Evolutionary conservation across 2,797 vertebrate genomes (phyloP), one percentile per base, ranked within the genome.

Genomic region (Varecia variegata): DNA sequence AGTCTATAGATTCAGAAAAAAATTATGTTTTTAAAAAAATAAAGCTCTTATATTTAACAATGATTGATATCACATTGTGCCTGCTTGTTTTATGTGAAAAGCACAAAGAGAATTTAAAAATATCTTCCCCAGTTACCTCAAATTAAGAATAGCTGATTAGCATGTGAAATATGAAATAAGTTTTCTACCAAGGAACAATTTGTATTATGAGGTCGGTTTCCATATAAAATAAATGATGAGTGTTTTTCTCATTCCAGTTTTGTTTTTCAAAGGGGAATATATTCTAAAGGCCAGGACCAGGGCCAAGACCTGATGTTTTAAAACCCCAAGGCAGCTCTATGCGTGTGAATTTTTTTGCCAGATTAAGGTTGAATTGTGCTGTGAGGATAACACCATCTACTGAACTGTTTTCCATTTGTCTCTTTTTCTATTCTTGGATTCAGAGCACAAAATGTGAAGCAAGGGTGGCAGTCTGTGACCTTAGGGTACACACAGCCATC

Each of bases 201-300:
- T 95, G 8, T 82, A 76, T 92, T 96, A 93, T 81, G 38, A 96
- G 60, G 68, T 90, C 32, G 43, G 7, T 84, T 96, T 82, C 60
- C 5, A 8, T 45, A 14, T 86, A n/a, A 73, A 96, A 62, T 88
- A 84, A 87, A 74, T 73, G 71, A 65, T 74, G 32, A 40, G 12
- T 91, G 20, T 89, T 96, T 95, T 14, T 67, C 2, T 62, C 27
- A 65, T 52, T 92, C 6, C 79, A 18, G 52, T 73, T 94, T 76
- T 76, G 14, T 70, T 90, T 93, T 92, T 65, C 14, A 50, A 88
- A 91, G 82, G 25, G 14, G 13, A 86, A 43, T 47, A 38, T 71
- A n/a, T 76, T 88, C 95, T 50, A 84, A 73, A 90, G 45, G 21
- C 40, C 54, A 87, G 13, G 25, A 40, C 40, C n/a, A 32, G 77